phyloP scores from a whole-genome alignment of 2,113 vertebrate genomes.

The Raja brachyura region DNA sequence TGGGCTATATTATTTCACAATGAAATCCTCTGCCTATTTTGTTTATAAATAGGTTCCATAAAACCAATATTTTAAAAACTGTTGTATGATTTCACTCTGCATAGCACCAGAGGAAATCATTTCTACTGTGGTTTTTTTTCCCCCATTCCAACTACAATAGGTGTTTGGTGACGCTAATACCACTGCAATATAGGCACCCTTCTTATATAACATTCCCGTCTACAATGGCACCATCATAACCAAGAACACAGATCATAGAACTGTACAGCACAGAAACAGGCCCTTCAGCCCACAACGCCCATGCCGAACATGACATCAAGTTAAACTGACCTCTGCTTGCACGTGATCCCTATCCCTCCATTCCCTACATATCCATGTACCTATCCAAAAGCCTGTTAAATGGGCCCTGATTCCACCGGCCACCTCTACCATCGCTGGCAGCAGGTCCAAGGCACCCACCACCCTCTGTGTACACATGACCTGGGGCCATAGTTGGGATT shows the following conservation, averaged over 20 bases:
- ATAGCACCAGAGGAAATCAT: slow-evolving; percentile 3
- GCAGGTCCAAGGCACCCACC: too few species aligned
- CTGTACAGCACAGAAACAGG: too few species aligned
- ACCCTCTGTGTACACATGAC: too few species aligned
- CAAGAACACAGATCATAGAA: not conserved
- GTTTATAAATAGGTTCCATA: not conserved
- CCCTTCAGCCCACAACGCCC: too few species aligned
- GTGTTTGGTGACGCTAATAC: not conserved
- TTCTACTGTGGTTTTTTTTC: not conserved
- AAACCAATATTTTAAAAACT: not conserved
- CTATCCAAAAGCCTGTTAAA: too few species aligned
- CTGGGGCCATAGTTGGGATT: too few species aligned
- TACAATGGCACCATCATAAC: not conserved
- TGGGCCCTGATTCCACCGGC: too few species aligned
- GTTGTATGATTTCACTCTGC: not conserved
- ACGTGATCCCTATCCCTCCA: too few species aligned
- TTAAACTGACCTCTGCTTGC: too few species aligned
- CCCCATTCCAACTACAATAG: not conserved
- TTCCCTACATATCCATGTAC: too few species aligned
- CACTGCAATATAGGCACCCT: not conserved
- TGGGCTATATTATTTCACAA: not conserved
- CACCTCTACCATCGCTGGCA: too few species aligned
- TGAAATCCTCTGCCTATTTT: not conserved
- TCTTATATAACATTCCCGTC: not conserved
- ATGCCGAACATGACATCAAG: too few species aligned